Evolutionary conservation across 2,797 vertebrate genomes (phyloP).

Genomic region (Florisuga fusca): DNA sequence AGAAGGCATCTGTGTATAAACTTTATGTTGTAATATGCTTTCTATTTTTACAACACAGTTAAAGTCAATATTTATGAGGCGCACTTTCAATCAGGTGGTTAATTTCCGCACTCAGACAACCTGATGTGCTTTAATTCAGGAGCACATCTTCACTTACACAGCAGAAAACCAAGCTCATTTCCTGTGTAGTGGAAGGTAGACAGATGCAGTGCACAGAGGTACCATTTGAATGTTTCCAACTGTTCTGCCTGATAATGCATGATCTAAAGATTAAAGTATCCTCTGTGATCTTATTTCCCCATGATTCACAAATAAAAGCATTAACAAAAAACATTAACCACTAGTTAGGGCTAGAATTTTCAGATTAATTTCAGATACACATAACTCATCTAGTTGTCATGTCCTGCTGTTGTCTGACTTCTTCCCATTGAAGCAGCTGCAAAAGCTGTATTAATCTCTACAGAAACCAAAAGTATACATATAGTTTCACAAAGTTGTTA

Average conservation of each 20-base stretch:
- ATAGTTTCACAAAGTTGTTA: neutral
- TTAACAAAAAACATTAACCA: neutral
- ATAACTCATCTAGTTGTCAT: neutral
- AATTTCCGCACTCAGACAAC: constrained; percentile 46
- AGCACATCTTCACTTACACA: neutral
- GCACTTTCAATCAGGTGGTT: constrained; percentile 40
- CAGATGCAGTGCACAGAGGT: neutral
- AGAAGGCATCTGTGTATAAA: constrained; percentile 20
- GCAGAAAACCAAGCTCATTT: constrained; percentile 23
- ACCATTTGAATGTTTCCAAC: neutral
- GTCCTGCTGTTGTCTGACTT: neutral
- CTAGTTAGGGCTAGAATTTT: neutral
- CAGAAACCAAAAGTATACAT: neutral
- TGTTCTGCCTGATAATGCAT: neutral
- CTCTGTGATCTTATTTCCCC: neutral
- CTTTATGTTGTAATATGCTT: neutral
- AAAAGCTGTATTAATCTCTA: neutral
- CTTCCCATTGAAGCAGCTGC: neutral
- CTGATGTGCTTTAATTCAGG: constrained; percentile 19
- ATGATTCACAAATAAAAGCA: neutral
- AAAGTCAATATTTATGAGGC: constrained; percentile 52
- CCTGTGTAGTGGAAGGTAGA: neutral
- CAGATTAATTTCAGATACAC: neutral
- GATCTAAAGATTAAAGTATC: neutral
- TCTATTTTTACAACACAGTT: constrained; percentile 27